Evolutionary conservation across 2,888 invertebrate genomes (phyloP).

Genomic region (Panzeria rudis): DNA sequence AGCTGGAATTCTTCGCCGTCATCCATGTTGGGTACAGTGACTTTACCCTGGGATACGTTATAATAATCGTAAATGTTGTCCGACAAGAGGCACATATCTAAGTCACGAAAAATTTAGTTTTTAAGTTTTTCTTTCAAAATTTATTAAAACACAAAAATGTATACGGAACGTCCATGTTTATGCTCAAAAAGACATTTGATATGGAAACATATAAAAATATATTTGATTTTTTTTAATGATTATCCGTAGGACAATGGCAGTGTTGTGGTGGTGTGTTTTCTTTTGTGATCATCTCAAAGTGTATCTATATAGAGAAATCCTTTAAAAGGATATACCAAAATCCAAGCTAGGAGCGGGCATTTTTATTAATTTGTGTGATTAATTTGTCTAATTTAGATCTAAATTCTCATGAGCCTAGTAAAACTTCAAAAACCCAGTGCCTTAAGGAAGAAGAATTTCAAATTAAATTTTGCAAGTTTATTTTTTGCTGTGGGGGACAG

Average conservation of each 20-base stretch:
- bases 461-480: constrained; percentile 68
- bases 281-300: constrained; percentile 22
- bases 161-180: constrained; percentile 57
- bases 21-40: constrained; percentile 96
- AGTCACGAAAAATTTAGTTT: constrained; percentile 80
- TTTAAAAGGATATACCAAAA: constrained; percentile 9
- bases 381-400: constrained; percentile 43
- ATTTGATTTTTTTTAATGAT: constrained; percentile 16
- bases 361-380: constrained; percentile 22
- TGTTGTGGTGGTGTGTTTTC: background rate
- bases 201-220: background rate
- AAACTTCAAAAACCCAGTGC: constrained; percentile 73
- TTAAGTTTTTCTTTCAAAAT: constrained; percentile 54
- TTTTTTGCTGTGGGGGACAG: constrained; percentile 1
- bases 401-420: constrained; percentile 59
- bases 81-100: constrained; percentile 92
- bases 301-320: constrained; percentile 32
- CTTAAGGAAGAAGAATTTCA: constrained; percentile 66
- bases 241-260: background rate
- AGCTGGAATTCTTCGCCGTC: constrained; percentile 95
- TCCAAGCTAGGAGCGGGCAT: constrained; percentile 82
- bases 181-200: constrained; percentile 16
- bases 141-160: constrained; percentile 64
- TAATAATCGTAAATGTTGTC: constrained; percentile 96
- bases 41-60: constrained; percentile 98